Evolutionary conservation across 2,113 vertebrate genomes (phyloP).

Genomic region (Malurus alboscapulatus): DNA sequence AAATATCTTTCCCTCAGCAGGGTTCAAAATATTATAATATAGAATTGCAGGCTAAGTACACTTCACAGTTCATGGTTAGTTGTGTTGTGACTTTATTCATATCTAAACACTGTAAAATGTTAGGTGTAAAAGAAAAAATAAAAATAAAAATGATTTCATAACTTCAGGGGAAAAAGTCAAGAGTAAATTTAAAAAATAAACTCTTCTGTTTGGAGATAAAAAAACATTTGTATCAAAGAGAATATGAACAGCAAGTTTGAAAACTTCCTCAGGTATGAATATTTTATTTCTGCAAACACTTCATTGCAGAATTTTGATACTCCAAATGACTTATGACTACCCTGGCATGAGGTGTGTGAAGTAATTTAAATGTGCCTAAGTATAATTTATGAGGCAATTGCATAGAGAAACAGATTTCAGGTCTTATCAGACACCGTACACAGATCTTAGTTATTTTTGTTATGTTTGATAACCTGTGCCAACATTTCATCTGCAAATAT

Average conservation of each 20-base stretch:
- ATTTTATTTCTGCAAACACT: not conserved
- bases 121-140: not conserved
- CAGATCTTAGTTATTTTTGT: not conserved
- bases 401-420: not conserved
- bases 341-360: not conserved
- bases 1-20: not conserved
- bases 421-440: not conserved
- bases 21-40: not conserved
- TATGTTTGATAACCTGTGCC: not conserved
- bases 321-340: not conserved
- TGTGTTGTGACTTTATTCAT: not conserved
- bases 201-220: not conserved
- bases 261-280: not conserved
- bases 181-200: not conserved
- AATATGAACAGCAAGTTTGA: not conserved
- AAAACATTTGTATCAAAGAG: not conserved
- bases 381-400: not conserved
- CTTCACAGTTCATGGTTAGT: not conserved
- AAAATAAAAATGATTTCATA: not conserved
- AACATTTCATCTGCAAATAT: slow-evolving; percentile 3
- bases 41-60: not conserved
- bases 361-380: not conserved
- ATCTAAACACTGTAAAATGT: not conserved
- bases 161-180: not conserved
- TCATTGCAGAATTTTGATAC: not conserved